phyloP scores from a whole-genome alignment of 2,888 invertebrate species.

The Leptogaster cylindrica region DNA sequence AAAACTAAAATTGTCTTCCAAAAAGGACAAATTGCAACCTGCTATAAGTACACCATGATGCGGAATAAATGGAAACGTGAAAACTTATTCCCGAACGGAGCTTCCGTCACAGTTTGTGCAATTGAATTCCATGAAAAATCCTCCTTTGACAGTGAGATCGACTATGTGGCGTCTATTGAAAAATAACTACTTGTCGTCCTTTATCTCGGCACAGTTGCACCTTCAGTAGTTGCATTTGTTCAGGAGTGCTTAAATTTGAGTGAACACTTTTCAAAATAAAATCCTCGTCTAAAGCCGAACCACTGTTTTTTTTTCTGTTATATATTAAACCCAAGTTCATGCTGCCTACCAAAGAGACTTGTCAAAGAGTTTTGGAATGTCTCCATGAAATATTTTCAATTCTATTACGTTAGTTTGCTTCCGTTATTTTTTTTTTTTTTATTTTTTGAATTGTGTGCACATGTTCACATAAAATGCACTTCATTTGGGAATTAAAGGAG shows the following conservation, averaged over 20 bases:
- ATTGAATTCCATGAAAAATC: not conserved
- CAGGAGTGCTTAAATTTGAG: not conserved
- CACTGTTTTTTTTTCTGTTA: not conserved
- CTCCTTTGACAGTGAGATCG: conserved; percentile 16
- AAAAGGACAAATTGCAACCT: not conserved
- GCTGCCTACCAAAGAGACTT: not conserved
- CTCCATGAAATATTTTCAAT: not conserved
- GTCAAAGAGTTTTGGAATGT: conserved; percentile 10
- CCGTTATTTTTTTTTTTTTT: too few species aligned
- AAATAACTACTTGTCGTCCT: conserved; percentile 26
- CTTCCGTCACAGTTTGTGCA: conserved; percentile 9
- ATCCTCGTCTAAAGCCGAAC: not conserved
- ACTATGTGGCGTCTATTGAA: conserved; percentile 3
- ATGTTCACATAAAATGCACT: not conserved
- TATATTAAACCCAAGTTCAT: too few species aligned
- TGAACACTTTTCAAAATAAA: conserved; percentile 1
- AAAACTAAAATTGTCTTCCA: not conserved
- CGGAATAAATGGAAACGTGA: conserved; percentile 14
- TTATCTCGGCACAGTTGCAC: too few species aligned
- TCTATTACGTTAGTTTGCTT: too few species aligned
- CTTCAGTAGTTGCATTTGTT: too few species aligned
- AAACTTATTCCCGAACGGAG: not conserved
- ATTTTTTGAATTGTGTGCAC: too few species aligned
- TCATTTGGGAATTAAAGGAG: not conserved
- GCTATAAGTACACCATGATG: too few species aligned